Evolutionary conservation across 2,113 vertebrate species (phyloP), one percentile per base, ranked within the genome.

Genomic region (Calidris pygmaea): DNA sequence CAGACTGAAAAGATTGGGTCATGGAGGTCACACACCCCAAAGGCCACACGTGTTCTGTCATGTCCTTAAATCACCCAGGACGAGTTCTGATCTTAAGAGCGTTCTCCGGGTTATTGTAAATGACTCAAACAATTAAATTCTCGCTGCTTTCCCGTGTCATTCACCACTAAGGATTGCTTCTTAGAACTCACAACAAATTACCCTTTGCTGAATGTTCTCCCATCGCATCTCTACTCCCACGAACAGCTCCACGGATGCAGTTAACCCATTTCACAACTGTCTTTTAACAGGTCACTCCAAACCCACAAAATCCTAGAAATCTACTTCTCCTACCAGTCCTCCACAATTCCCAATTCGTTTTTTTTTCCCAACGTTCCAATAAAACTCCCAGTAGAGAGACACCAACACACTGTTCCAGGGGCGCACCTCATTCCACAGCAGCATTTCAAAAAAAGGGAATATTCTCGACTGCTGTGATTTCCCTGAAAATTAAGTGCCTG

Each of bases 401-500:
- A 39, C 16, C 30, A 45, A 10, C 19, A 22, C 23, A 0, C 12
- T 26, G 3, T n/a, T 20, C 47, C 8, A 62, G 32, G 19, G 24
- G 4, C 34, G 23, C 20, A 9, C 10, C 41, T 83, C 52, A 22
- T 13, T 45, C 67, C 9, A 5, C 19, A 32, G 37, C 12, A 47
- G 2, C 4, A 27, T 12, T 14, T 74, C 32, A 23, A 47, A 26
- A 47, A 43, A 7, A n/a, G 3, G 14, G 32, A 85, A 23, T 3
- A 27, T 24, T 77, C n/a, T 29, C 14, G 3, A 41, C 19, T 17
- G 35, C 62, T 65, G 11, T 1, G 13, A 92, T 43, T 53, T 47
- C 72, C 30, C n/a, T 20, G n/a, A 32, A 78, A 83, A 85, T 2
- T 16, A 10, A 1, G 1, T 0, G 4, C 1, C n/a, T 45, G 26